Evolutionary conservation across 2,888 invertebrate species (phyloP).

Genomic region (Ichneumoninae sp.): DNA sequence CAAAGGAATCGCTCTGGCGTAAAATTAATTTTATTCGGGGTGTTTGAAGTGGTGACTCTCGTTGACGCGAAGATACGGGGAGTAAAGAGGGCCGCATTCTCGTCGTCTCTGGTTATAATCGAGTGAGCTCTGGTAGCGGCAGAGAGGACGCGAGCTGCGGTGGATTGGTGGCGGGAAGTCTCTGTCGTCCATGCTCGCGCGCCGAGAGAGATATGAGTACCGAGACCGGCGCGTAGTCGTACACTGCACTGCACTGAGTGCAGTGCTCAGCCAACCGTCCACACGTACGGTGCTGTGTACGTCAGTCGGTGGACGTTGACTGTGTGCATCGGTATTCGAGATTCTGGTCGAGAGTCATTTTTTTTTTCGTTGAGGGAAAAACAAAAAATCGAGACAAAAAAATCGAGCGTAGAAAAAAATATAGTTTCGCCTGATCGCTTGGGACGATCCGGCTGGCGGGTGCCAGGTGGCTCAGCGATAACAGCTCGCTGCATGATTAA

Average conservation of each 20-base stretch:
- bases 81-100: neutral
- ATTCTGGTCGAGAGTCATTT: slow-evolving; percentile 16
- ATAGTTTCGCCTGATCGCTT: neutral
- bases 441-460: neutral
- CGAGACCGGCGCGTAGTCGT: slow-evolving; percentile 63
- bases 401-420: neutral
- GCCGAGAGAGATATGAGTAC: slow-evolving; percentile 67
- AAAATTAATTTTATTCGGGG: neutral
- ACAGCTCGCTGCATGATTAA: neutral
- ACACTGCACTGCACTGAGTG: slow-evolving; percentile 73
- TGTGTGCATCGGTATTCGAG: slow-evolving; percentile 25
- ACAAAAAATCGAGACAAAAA: neutral
- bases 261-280: slow-evolving; percentile 78
- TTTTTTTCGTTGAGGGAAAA: slow-evolving; percentile 5
- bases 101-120: slow-evolving; percentile 1
- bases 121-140: slow-evolving; percentile 1
- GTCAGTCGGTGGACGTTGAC: neutral
- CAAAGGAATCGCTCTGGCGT: neutral
- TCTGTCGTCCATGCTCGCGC: slow-evolving; percentile 62
- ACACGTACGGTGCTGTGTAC: slow-evolving; percentile 71
- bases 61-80: neutral
- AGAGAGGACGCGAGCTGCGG: slow-evolving; percentile 9
- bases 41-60: neutral
- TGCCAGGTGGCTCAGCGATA: slow-evolving; percentile 2
- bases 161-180: slow-evolving; percentile 74